phyloP scores from a whole-genome alignment of 1,140 invertebrate species.

The Stenopsyche tienmushanensis region DNA sequence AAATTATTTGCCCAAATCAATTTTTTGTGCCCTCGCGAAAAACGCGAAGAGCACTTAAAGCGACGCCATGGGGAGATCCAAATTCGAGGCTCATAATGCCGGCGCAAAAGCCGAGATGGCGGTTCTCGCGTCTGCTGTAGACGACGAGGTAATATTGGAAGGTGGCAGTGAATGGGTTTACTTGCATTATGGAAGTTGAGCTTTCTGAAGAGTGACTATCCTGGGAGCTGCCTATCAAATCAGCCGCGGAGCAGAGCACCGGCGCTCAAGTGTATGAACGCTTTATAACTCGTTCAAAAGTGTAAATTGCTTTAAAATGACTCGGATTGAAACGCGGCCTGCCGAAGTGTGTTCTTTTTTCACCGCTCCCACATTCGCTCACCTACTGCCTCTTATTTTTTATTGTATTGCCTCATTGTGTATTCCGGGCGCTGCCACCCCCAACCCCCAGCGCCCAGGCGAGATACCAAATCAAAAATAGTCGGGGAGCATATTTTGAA shows the following conservation, averaged over 20 bases:
- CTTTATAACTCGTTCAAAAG: conserved; percentile 27
- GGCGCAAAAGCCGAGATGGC: conserved; percentile 13
- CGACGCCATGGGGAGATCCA: neutral
- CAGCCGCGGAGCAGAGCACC: no score
- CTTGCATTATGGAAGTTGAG: conserved; percentile 36
- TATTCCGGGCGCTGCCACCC: neutral
- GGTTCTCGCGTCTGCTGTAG: neutral
- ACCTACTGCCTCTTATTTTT: neutral
- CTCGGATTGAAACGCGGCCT: conserved; percentile 20
- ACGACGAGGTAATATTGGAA: conserved; percentile 27
- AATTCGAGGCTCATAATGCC: conserved; percentile 4
- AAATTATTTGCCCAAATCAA: neutral
- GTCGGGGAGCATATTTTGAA: neutral
- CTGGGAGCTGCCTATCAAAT: conserved; percentile 33
- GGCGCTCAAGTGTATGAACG: neutral
- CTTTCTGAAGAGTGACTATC: conserved; percentile 23
- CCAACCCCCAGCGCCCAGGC: neutral
- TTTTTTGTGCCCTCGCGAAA: neutral
- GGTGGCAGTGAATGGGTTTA: conserved; percentile 35
- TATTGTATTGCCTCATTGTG: conserved; percentile 4
- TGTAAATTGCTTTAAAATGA: conserved; percentile 31
- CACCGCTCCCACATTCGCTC: no score
- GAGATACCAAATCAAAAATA: conserved; percentile 7
- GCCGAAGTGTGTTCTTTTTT: conserved; percentile 1
- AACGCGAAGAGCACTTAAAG: conserved; percentile 3